These are phyloP conservation scores for Cydia pomonella DNA, from an alignment of 1,140 invertebrate species.

Conservation along the genomic window DNA sequence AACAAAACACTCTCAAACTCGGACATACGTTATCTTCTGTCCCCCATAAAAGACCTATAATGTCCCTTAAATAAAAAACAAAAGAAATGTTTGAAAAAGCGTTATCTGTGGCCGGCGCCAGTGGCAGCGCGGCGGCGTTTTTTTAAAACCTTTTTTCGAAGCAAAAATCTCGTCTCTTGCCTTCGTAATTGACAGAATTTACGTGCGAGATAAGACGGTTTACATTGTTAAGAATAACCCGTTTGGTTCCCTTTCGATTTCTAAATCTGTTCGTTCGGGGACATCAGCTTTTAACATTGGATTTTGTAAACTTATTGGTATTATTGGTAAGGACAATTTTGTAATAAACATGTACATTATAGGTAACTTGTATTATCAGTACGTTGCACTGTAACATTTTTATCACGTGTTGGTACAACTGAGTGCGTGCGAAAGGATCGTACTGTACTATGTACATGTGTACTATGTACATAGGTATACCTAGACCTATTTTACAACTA, in stretches of 20 bases:
- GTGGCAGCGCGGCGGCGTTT: conserved; percentile 20
- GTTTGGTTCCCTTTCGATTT: conserved; percentile 32
- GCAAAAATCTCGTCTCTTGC: conserved; percentile 31
- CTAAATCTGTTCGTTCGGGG: conserved; percentile 9
- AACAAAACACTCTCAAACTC: conserved; percentile 13
- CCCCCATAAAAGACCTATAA: conserved; percentile 35
- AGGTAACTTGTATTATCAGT: background rate
- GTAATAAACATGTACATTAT: background rate
- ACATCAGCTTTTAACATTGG: background rate
- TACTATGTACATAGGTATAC: too few species aligned
- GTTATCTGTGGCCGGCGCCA: conserved; percentile 32
- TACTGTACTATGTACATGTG: too few species aligned
- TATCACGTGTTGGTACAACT: too few species aligned
- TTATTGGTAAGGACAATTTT: too few species aligned
- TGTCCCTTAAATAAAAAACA: conserved; percentile 33
- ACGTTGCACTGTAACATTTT: too few species aligned
- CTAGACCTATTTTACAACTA: too few species aligned
- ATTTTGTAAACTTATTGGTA: background rate
- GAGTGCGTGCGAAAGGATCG: too few species aligned
- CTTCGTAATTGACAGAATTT: conserved; percentile 33
- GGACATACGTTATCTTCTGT: conserved; percentile 28
- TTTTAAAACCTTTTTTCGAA: conserved; percentile 27
- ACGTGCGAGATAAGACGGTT: conserved; percentile 32
- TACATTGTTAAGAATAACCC: conserved; percentile 33
- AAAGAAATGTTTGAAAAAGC: conserved; percentile 21